Conservation (phyloP, 2,113 vertebrate genomes). For the Datnioides undecimradiatus region DNA sequence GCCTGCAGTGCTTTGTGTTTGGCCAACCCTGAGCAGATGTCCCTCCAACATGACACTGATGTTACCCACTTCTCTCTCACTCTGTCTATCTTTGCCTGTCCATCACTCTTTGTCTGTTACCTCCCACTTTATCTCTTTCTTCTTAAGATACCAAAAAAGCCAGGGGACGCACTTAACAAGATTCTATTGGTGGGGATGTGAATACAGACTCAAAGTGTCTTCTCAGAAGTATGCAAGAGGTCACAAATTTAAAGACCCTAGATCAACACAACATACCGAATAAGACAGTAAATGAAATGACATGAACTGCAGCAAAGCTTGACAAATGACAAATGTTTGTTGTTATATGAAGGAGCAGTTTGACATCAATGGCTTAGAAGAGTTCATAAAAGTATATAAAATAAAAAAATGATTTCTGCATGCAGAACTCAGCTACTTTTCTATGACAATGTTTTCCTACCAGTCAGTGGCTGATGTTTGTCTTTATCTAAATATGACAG, state of each 20-base stretch:
- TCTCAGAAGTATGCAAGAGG: background rate
- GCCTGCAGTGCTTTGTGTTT: constrained; percentile 47
- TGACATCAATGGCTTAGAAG: background rate
- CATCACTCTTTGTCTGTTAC: constrained; percentile 11
- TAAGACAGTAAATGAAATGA: background rate
- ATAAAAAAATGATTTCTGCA: constrained; percentile 23
- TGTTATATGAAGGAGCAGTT: background rate
- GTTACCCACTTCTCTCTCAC: background rate
- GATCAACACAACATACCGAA: background rate
- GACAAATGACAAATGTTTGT: background rate
- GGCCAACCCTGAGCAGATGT: constrained; percentile 68
- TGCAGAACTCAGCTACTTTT: constrained; percentile 10
- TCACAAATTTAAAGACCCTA: background rate
- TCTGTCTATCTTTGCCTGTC: constrained; percentile 6
- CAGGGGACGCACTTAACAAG: background rate
- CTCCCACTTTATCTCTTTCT: constrained; percentile 9
- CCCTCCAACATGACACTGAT: constrained; percentile 39
- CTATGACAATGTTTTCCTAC: constrained; percentile 21
- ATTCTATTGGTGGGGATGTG: background rate
- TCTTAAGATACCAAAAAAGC: background rate
- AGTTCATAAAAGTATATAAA: constrained; percentile 3
- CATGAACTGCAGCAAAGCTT: background rate
- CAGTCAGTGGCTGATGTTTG: constrained; percentile 19
- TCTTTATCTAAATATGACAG: constrained; percentile 39
- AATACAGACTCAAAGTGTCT: background rate